Base-by-base conservation (phyloP, 2,797 vertebrate genomes). In the Micromesistius poutassou region DNA sequence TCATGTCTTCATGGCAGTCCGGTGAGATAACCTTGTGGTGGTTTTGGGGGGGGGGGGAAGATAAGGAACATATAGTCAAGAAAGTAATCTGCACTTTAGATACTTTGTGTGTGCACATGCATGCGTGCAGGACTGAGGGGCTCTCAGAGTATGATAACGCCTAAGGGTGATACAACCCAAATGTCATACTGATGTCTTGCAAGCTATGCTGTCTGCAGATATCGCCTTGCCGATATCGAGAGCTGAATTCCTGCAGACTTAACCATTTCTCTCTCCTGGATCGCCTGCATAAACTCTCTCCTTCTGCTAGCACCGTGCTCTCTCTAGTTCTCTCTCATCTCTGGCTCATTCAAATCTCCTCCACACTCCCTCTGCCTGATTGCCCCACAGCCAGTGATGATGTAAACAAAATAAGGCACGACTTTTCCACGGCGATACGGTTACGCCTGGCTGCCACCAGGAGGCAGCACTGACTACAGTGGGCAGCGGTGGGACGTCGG, bases 1-100 rank as follows among this genome's bases (percentile, higher is more conserved):
- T 91, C 83, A 93, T 84, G 30, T 95, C 94, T 55, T 95, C 94
- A 8, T 94, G 93, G 87, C 94, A 95, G 87, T 95, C 95, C 1
- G 95, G 92, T 80, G 94, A 94, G 85, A 94, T 93, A 79, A 95
- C 94, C 94, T 95, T 87, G 79, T 77, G 38, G 71, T 78, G n/a
- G 25, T 62, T 25, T 9, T 9, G n/a, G n/a, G 8, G 55, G 62
- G 62, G 10, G 7, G 62, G 62, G 62, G 82, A 81, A 85, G 71
- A 82, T 19, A 81, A 71, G 42, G 77, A 77, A 38, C 86, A 80
- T 77, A 30, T 9, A 75, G 77, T 80, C 77, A 81, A 33, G 76
- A 73, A 84, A 73, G 76, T 10, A 25, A 62, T 62, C 55, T 62
- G 55, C 55, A 62, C 25, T 62, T n/a, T n/a, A n/a, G 22, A 1